These are phyloP conservation scores for Anoplius nigerrimus DNA, from an alignment of 2,888 invertebrate species.

Conservation along the genomic window DNA sequence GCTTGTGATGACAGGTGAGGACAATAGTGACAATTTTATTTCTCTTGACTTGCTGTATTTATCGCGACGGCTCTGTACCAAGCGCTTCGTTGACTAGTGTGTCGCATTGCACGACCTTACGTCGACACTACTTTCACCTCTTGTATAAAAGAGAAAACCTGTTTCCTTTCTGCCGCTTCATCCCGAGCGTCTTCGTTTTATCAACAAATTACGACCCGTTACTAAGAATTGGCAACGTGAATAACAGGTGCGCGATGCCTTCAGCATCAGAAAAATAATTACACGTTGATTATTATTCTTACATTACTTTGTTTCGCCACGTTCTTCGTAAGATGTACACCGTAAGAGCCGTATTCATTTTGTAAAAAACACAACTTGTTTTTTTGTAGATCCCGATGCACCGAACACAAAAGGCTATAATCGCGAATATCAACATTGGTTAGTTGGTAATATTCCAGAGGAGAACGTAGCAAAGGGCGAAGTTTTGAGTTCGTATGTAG, in stretches of 20 bases:
- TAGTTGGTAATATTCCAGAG: slow-evolving; percentile 73
- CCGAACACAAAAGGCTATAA: slow-evolving; percentile 67
- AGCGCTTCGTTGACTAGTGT: background rate
- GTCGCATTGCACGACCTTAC: background rate
- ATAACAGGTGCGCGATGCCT: background rate
- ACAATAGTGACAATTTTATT: no score
- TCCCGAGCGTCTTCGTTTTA: no score
- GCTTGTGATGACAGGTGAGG: slow-evolving; percentile 68
- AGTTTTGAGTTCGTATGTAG: slow-evolving; percentile 70
- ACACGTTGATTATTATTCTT: background rate
- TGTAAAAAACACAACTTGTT: slow-evolving; percentile 3
- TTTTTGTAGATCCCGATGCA: slow-evolving; percentile 67
- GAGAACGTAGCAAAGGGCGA: slow-evolving; percentile 71
- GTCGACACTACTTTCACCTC: background rate
- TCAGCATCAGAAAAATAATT: background rate
- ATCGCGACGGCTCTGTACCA: background rate
- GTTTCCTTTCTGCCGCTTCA: background rate
- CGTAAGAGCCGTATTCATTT: background rate
- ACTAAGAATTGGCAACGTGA: background rate
- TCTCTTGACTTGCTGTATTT: background rate
- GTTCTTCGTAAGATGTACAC: background rate
- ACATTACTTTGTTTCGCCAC: background rate
- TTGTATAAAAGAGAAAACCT: background rate
- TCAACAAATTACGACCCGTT: no score
- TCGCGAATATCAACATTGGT: slow-evolving; percentile 72